phyloP scores from a whole-genome alignment of 2,113 vertebrate genomes.

The Hyperopisus bebe region DNA sequence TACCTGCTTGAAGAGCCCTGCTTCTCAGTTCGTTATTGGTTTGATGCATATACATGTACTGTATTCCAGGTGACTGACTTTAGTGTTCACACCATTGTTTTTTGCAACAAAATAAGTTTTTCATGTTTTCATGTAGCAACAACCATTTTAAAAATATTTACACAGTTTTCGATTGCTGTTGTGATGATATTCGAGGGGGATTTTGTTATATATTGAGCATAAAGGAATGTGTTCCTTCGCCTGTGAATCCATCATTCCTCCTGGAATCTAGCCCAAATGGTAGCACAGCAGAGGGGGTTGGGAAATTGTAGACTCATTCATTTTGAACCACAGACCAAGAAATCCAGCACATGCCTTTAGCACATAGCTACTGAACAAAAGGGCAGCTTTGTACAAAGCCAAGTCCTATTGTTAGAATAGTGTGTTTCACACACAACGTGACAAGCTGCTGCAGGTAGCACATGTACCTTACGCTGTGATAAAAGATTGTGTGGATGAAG shows the following conservation, averaged over 20 bases:
- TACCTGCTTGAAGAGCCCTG: not conserved
- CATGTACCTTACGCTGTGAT: not conserved
- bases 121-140: not conserved
- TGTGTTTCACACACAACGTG: conserved; percentile 2
- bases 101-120: not conserved
- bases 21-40: not conserved
- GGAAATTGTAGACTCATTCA: not conserved
- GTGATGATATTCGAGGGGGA: not conserved
- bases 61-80: not conserved
- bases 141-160: not conserved
- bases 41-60: not conserved
- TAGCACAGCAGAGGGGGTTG: not conserved
- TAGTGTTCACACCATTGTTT: not conserved
- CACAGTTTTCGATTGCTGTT: not conserved
- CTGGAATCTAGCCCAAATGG: not conserved
- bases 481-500: not conserved
- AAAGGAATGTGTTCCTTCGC: not conserved
- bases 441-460: not conserved
- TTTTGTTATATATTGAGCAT: not conserved
- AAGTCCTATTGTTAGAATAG: not conserved
- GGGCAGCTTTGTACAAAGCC: not conserved
- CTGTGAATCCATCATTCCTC: not conserved
- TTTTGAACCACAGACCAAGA: not conserved
- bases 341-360: not conserved
- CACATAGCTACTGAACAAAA: not conserved